Conservation (phyloP, 2,113 vertebrate species). For the Oreochromis niloticus region DNA sequence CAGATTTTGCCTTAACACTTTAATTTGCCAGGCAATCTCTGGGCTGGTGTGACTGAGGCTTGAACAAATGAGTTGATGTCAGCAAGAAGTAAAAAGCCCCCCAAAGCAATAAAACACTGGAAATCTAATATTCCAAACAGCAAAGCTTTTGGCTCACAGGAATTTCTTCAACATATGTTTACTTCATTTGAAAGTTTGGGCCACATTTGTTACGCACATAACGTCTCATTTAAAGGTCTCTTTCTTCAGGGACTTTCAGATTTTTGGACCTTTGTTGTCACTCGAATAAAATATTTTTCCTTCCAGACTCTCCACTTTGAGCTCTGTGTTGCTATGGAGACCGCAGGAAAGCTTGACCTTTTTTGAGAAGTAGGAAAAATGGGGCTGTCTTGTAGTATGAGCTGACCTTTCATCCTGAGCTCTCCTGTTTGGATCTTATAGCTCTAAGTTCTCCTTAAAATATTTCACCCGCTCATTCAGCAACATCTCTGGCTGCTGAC, state of each 20-base stretch:
- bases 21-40: neutral
- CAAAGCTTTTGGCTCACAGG: neutral
- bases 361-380: neutral
- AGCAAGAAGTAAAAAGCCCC: neutral
- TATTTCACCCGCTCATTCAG: conserved; percentile 13
- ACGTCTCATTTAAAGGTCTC: neutral
- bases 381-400: neutral
- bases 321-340: neutral
- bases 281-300: accelerated
- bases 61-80: neutral
- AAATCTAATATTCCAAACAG: neutral
- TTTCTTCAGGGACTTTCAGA: neutral
- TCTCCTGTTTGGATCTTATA: neutral
- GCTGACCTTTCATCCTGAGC: conserved; percentile 21
- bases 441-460: neutral
- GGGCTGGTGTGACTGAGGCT: neutral
- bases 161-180: neutral
- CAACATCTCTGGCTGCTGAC: conserved; percentile 5
- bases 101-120: neutral
- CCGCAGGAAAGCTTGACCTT: conserved; percentile 5
- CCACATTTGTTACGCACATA: neutral
- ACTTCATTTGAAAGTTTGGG: neutral
- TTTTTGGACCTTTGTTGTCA: neutral
- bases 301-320: neutral
- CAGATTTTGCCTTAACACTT: neutral